Conservation (phyloP, 2,113 vertebrate species). For the Elachura formosa region DNA sequence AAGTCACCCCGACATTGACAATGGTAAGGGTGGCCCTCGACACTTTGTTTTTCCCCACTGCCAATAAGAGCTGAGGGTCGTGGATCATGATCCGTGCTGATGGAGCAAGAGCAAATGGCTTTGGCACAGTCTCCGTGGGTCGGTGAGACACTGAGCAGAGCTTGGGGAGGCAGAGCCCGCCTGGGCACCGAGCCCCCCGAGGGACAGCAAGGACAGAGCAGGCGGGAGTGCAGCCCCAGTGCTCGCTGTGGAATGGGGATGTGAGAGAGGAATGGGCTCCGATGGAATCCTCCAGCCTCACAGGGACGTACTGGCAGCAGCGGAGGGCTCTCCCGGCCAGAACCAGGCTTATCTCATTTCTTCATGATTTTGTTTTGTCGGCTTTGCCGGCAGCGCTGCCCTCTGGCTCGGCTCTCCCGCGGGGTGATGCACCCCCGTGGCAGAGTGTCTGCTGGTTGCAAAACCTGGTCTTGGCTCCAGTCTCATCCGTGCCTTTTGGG, state of each 20-base stretch:
- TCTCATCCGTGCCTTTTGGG: background rate
- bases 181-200: fast-evolving
- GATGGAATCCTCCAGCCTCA: fast-evolving
- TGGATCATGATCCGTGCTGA: fast-evolving
- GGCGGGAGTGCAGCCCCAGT: fast-evolving
- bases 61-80: background rate
- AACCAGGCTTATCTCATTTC: background rate
- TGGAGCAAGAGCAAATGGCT: background rate
- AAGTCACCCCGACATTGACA: background rate
- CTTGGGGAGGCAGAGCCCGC: background rate
- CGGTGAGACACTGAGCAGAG: too few species aligned
- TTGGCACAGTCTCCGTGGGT: fast-evolving
- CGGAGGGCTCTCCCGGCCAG: fast-evolving
- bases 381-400: background rate
- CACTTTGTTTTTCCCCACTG: background rate
- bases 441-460: background rate
- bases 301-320: fast-evolving
- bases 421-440: background rate
- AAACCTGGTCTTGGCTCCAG: background rate
- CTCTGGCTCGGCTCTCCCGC: background rate
- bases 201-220: background rate
- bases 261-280: fast-evolving
- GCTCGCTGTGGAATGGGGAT: background rate
- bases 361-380: fast-evolving
- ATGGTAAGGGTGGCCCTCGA: background rate